Conservation (phyloP, 2,888 invertebrate species). For the Megaustenia siamemsis region DNA sequence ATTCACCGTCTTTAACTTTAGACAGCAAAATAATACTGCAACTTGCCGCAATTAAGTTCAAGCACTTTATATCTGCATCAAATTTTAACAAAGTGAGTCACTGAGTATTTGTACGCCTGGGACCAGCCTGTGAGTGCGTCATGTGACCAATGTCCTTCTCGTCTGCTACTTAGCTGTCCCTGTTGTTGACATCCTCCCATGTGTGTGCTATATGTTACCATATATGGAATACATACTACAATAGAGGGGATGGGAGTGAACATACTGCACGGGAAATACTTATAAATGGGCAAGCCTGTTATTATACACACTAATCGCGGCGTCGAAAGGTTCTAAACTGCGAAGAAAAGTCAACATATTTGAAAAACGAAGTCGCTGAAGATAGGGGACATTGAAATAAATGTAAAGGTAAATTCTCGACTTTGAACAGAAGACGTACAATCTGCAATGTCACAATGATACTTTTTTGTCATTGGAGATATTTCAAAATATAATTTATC, state of each 20-base stretch:
- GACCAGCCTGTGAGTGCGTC: constrained; percentile 24
- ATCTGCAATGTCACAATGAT: too few relatives aligned
- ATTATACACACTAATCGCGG: too few relatives aligned
- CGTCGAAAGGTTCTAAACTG: too few relatives aligned
- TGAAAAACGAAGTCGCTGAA: too few relatives aligned
- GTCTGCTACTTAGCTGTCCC: constrained; percentile 49
- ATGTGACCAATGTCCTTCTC: constrained; percentile 49
- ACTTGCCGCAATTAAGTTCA: neutral
- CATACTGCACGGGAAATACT: neutral
- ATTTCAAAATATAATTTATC: too few relatives aligned
- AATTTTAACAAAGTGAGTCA: constrained; percentile 30
- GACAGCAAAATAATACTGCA: neutral
- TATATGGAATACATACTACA: constrained; percentile 37
- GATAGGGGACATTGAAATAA: too few relatives aligned
- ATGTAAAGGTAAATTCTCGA: too few relatives aligned
- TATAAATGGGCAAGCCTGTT: neutral
- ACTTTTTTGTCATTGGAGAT: too few relatives aligned
- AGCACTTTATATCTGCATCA: neutral
- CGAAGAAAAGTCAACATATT: too few relatives aligned
- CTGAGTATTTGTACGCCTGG: constrained; percentile 44
- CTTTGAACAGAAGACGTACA: too few relatives aligned
- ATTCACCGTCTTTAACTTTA: neutral
- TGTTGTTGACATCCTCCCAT: constrained; percentile 14
- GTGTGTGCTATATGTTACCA: neutral
- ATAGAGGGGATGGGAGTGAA: neutral